Evolutionary conservation across 2,113 vertebrate species (phyloP).

Genomic region (Chaetura pelagica): DNA sequence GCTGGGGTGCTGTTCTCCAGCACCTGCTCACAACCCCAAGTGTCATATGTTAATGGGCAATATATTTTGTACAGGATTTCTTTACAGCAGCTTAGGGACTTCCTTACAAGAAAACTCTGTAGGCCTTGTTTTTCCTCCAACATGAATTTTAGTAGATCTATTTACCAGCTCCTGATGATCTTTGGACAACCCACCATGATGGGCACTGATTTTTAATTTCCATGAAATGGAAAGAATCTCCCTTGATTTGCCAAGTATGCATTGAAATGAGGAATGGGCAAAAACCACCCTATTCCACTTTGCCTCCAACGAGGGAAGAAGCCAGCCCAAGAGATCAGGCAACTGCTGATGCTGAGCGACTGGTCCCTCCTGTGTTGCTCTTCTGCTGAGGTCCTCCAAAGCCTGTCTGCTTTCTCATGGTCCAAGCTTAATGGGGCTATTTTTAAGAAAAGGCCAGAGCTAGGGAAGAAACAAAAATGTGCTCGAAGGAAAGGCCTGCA

Average conservation of each 20-base stretch:
- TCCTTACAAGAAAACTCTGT: not conserved
- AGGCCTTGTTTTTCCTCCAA: not conserved
- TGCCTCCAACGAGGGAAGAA: not conserved
- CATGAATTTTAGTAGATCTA: fast-evolving
- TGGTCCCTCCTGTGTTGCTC: not conserved
- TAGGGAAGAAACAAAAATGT: not conserved
- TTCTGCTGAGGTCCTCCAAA: not conserved
- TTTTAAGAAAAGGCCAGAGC: not conserved
- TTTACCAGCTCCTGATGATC: not conserved
- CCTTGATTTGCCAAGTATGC: not conserved
- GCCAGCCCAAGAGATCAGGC: not conserved
- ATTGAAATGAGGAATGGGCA: not conserved
- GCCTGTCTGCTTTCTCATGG: not conserved
- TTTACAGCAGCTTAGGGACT: not conserved
- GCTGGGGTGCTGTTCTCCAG: not conserved
- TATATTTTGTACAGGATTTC: not conserved
- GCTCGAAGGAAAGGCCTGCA: not conserved
- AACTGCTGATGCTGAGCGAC: not conserved
- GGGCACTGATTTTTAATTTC: not conserved
- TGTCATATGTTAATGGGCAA: no score
- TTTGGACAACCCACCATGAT: not conserved
- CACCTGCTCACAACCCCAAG: fast-evolving
- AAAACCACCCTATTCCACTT: not conserved
- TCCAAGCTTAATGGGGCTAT: not conserved
- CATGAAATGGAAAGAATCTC: not conserved